Base-by-base conservation (phyloP, 2,113 vertebrate genomes). In the Thunnus maccoyii region DNA sequence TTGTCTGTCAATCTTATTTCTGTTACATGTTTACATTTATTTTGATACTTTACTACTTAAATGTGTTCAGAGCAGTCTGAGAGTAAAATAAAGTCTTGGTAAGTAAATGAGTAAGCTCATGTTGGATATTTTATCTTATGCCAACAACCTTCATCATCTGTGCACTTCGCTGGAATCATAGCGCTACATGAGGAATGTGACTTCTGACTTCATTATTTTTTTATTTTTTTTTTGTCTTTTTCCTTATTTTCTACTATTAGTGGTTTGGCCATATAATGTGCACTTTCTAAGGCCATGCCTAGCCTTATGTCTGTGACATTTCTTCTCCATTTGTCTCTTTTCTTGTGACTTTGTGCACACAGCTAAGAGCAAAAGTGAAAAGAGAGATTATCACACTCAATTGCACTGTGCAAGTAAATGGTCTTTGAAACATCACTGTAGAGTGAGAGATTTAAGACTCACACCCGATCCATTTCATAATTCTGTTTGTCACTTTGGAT, bases 381-480 rank as follows among this genome's bases (percentile, higher is more conserved):
- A 50, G 48, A 72, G 22, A 17, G n/a, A 18, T 25, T 58, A 72
- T 25, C 2, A 50, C 22, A 51, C 55, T 64, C 6, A 20, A 47
- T 51, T 8, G 3, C 2, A 15, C 22, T 54, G 22, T 85, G 74
- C 48, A 72, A 68, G 30, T 0, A 62, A 72, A 82, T 1, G 48
- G 22, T 52, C 41, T 71, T 58, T 84, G 7, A 88, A 83, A 72
- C 25, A 0, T 52, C 25, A 22, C 20, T 36, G 32, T 66, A 62
- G 18, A 79, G 30, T 55, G 48, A 61, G 32, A 75, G 52, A 81
- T 69, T 67, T 79, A 64, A 51, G 56, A 60, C 51, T 63, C 10
- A 68, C 41, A 65, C 30, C 15, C 32, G 48, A 56, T 69, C 30
- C 50, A 69, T 22, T 16, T 74, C 18, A 47, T 71, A 65, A 77